Conservation (phyloP, 2,888 invertebrate genomes). For the Holacanthella duospinosa region DNA sequence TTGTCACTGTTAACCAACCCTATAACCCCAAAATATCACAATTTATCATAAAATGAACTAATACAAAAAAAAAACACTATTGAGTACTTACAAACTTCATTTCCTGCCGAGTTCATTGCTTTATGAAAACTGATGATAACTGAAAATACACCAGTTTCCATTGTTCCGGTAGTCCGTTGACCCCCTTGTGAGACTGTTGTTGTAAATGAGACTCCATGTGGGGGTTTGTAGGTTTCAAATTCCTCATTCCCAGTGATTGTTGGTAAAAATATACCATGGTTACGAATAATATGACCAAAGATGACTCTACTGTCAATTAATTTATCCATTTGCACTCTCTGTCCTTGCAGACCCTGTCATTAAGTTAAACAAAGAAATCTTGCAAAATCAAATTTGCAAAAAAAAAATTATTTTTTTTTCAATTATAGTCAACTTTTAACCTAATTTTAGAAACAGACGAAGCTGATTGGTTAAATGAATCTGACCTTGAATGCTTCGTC, state of each 20-base stretch:
- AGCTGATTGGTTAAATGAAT: not conserved
- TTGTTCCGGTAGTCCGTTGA: too few relatives aligned
- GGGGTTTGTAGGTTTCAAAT: slow-evolving; percentile 51
- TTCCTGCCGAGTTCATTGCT: slow-evolving; percentile 5
- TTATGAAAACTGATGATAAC: slow-evolving; percentile 6
- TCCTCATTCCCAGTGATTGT: slow-evolving; percentile 63
- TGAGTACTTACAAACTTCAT: slow-evolving; percentile 12
- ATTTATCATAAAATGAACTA: too few relatives aligned
- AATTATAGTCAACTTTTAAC: not conserved
- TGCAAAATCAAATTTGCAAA: too few relatives aligned
- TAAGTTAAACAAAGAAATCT: too few relatives aligned
- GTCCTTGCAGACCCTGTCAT: too few relatives aligned
- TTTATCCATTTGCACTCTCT: too few relatives aligned
- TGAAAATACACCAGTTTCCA: not conserved
- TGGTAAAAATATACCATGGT: slow-evolving; percentile 68
- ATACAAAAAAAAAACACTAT: slow-evolving; percentile 14
- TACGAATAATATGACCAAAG: slow-evolving; percentile 80
- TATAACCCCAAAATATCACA: slow-evolving; percentile 41
- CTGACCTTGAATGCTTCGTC: slow-evolving; percentile 78
- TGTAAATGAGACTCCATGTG: slow-evolving; percentile 18
- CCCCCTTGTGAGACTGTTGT: not conserved
- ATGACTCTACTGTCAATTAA: slow-evolving; percentile 73
- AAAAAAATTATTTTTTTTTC: not conserved
- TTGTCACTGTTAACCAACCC: slow-evolving; percentile 81
- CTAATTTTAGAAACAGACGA: too few relatives aligned